Percentiles rank a stretch among this genome's conserved stretches.
phyloP scores from a whole-genome alignment of 2,113 vertebrate genomes.

The Microtus richardsoni region DNA sequence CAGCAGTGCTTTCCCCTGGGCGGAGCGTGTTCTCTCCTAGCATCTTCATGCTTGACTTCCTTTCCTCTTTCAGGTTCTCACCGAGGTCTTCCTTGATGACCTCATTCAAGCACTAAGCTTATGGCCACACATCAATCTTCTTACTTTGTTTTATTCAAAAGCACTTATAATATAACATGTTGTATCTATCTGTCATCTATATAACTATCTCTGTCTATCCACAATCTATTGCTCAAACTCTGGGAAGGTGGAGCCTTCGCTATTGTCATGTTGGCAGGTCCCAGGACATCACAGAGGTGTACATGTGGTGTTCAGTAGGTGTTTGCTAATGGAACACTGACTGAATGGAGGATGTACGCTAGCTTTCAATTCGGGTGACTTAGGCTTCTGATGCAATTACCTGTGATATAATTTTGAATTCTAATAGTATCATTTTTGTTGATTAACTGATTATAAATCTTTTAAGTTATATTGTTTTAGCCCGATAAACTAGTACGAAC shows the following conservation, averaged over 20 bases:
- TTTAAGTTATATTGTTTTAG: not conserved
- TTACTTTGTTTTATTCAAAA: not conserved
- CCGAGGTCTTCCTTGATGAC: not conserved
- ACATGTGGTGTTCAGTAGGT: not conserved
- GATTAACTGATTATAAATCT: not conserved
- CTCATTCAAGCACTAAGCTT: not conserved
- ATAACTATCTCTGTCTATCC: not conserved
- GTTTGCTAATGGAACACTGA: not conserved
- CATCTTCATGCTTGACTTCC: not conserved
- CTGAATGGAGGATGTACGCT: not conserved
- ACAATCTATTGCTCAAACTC: not conserved
- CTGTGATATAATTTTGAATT: conserved; percentile 13
- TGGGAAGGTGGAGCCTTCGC: not conserved
- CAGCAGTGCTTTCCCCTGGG: not conserved
- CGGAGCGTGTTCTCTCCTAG: not conserved
- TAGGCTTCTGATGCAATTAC: not conserved
- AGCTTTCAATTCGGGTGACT: not conserved
- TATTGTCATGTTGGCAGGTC: not conserved
- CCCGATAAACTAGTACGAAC: not conserved
- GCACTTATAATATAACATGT: not conserved
- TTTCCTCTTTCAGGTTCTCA: not conserved
- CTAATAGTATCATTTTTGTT: conserved; percentile 5
- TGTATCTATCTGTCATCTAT: not conserved
- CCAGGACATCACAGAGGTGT: not conserved
- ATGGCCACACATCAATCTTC: not conserved